Evolutionary conservation across 1,140 invertebrate genomes (phyloP), one percentile per base, ranked within the genome.

Genomic region (Bombus picipes): DNA sequence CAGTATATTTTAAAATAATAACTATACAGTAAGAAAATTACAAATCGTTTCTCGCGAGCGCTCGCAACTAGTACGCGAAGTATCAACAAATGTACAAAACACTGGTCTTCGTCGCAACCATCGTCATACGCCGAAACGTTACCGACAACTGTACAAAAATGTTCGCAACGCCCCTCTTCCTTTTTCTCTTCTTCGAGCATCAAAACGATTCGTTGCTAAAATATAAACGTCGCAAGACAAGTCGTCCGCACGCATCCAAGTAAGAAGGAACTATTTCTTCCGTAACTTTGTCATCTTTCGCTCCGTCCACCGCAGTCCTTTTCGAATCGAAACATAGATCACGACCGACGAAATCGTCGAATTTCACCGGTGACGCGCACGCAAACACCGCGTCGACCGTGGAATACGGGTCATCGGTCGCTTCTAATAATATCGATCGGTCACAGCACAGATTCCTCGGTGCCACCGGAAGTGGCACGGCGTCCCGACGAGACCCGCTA

Each of bases 1-100:
- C 57, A 47, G 28, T 85, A 68, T 85, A 85, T 85, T 85, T 78
- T n/a, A 25, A 62, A 72, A 73, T 85, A 85, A 65, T 77, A 68
- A 78, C 81, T 85, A 85, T 85, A 85, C 83, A 85, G 53, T 85
- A 80, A 80, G 66, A 80, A 83, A 77, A 77, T 83, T 83, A 83
- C 73, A 83, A 70, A 73, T 77, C 65, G 76, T 39, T 41, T 37
- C 74, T 70, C 25, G 74, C 13, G 62, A 32, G 22, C 47, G 43
- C 70, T 65, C 73, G 70, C 62, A 78, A 57, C 22, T 65, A 41
- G 47, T 59, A 22, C 75, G 43, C 47, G 18, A 53, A 59, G 47
- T 80, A 85, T 85, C 43, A 80, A 85, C 83, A 85, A 85, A 85
- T 85, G 77, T 85, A 85, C 83, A 85, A 85, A 80, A 79, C 41